phyloP scores from a whole-genome alignment of 2,888 invertebrate species.

The Horisme vitalbata region DNA sequence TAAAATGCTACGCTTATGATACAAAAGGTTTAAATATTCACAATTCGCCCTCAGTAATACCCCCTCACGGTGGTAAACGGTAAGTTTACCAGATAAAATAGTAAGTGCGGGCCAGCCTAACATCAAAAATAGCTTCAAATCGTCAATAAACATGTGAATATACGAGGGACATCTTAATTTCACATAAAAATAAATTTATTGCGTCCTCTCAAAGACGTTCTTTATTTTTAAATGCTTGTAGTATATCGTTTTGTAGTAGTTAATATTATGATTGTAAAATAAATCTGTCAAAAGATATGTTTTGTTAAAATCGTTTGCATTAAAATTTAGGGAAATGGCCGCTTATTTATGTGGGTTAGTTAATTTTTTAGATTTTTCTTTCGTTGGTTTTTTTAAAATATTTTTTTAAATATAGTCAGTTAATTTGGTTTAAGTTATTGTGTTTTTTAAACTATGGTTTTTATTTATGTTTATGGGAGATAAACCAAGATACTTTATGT shows the following conservation, averaged over 20 bases:
- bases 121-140: slow-evolving; percentile 42
- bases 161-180: slow-evolving; percentile 75
- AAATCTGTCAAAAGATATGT: slow-evolving; percentile 64
- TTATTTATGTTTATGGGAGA: too few species aligned
- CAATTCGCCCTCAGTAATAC: too few species aligned
- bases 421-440: too few species aligned
- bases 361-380: slow-evolving; percentile 7
- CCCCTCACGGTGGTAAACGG: too few species aligned
- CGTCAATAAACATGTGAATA: slow-evolving; percentile 64
- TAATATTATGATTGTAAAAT: slow-evolving; percentile 70
- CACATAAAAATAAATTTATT: slow-evolving; percentile 74
- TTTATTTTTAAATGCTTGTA: slow-evolving; percentile 56
- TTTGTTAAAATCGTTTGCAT: slow-evolving; percentile 20
- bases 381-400: too few species aligned
- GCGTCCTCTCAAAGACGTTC: slow-evolving; percentile 56
- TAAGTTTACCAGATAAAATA: background rate
- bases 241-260: slow-evolving; percentile 59
- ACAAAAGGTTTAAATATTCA: too few species aligned
- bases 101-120: slow-evolving; percentile 6
- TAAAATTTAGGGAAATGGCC: slow-evolving; percentile 30
- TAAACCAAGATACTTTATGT: too few species aligned
- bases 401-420: too few species aligned
- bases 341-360: slow-evolving; percentile 16
- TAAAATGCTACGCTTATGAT: too few species aligned
- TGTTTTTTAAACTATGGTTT: too few species aligned